Evolutionary conservation across 2,888 invertebrate genomes (phyloP).

Genomic region (Orthonevra nobilis): DNA sequence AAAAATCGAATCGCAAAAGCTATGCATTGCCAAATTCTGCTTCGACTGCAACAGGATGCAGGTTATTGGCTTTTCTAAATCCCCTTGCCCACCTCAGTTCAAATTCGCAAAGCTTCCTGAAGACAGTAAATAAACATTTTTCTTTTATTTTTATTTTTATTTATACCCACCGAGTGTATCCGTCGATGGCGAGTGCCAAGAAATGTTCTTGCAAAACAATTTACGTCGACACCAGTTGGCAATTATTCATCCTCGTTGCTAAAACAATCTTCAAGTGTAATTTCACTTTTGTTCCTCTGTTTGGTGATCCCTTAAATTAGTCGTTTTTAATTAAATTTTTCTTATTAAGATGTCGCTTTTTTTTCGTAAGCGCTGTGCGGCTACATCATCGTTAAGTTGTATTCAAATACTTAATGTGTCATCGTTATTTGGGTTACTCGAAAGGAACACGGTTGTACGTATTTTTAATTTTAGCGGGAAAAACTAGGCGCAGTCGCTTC

Average conservation of each 20-base stretch:
- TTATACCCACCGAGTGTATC: too few relatives aligned
- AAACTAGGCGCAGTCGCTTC: constrained; percentile 41
- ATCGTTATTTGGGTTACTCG: constrained; percentile 42
- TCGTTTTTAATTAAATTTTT: not conserved
- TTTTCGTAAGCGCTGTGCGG: not conserved
- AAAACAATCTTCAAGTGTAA: not conserved
- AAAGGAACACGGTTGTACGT: not conserved
- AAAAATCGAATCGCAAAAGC: not conserved
- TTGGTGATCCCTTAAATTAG: constrained; percentile 17
- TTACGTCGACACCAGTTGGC: constrained; percentile 18
- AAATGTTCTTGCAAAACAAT: constrained; percentile 22
- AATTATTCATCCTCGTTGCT: not conserved
- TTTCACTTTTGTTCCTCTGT: constrained; percentile 18
- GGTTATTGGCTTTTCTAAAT: constrained; percentile 5
- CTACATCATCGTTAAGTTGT: constrained; percentile 20
- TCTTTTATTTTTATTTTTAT: too few relatives aligned
- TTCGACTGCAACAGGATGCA: not conserved
- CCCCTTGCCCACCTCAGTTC: not conserved
- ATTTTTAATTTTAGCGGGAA: constrained; percentile 39
- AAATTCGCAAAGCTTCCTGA: not conserved
- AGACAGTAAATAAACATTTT: not conserved
- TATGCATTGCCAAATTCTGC: not conserved
- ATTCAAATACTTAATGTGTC: constrained; percentile 46
- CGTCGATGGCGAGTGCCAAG: constrained; percentile 34
- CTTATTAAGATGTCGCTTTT: not conserved